Evolutionary conservation across 64 coral and sea anemone species (phyloP).

Genomic region (Stylophora pistillata): DNA sequence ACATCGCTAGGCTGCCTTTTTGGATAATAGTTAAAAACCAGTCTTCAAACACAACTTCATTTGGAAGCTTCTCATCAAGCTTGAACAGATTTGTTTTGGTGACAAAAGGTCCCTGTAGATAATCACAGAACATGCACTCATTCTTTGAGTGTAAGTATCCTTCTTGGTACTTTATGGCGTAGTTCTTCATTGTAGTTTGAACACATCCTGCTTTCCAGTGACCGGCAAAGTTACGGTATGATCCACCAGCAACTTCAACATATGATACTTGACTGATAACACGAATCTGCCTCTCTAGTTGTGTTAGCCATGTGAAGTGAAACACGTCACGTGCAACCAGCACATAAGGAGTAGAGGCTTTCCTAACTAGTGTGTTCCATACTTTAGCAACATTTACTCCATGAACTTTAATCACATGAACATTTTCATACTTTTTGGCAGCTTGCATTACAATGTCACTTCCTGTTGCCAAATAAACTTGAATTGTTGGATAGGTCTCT

Average conservation of each 20-base stretch:
- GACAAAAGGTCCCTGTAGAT: conserved; percentile 44
- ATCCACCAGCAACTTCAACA: background rate
- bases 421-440: conserved; percentile 12
- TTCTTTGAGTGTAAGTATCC: conserved; percentile 60
- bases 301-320: no score
- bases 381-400: conserved; percentile 5
- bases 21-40: conserved; percentile 39
- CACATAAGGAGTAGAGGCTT: conserved; percentile 48
- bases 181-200: conserved; percentile 32
- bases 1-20: conserved; percentile 16
- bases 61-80: conserved; percentile 34
- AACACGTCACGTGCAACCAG: conserved; percentile 30
- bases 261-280: conserved; percentile 30
- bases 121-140: conserved; percentile 63
- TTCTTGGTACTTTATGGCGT: conserved; percentile 46
- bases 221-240: conserved; percentile 31
- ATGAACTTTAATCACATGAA: background rate
- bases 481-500: conserved; percentile 23
- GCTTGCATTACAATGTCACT: background rate
- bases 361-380: conserved; percentile 11
- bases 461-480: conserved; percentile 20
- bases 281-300: conserved; percentile 33
- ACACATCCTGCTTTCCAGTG: conserved; percentile 50
- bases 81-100: conserved; percentile 9
- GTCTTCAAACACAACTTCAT: conserved; percentile 67